Evolutionary conservation across 1,140 invertebrate species (phyloP), one percentile per base, ranked within the genome.

Genomic region (Neodiprion fabricii): DNA sequence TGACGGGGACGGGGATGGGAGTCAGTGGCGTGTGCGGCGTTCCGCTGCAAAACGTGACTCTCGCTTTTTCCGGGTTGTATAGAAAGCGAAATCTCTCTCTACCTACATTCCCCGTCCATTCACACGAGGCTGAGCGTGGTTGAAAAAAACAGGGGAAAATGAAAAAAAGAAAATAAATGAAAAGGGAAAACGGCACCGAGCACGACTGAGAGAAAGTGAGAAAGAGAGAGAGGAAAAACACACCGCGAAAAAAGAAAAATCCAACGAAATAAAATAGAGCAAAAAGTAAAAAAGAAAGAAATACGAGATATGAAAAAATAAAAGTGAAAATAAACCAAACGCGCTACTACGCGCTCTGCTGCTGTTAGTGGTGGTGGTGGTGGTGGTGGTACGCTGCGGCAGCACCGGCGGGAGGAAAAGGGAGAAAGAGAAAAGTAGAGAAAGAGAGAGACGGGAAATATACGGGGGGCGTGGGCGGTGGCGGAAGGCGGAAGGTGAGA

Each of bases 61-160:
- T 88, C 86, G 86, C 85, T 88, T 87, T 88, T 85, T 83, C 81
- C 83, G 83, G 82, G 79, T 12, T 61, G n/a, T 86, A 88, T 86
- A 85, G 86, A 88, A 88, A 88, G 86, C 82, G 86, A 88, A 86
- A 88, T 85, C 83, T 71, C 81, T 81, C 84, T 86, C 85, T 85
- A 88, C 86, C 86, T 88, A 87, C 85, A 87, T 88, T 87, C 83
- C 28, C 84, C 86, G 81, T 81, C 85, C 87, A 88, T 88, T 88
- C 86, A 88, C 86, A 82, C 84, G 82, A 81, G 85, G 80, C 80
- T 78, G 74, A 72, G 79, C 76, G 79, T 28, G 61, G 49, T 23
- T 47, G 1, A 72, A 72, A 72, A 70, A 68, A 66, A 65, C 67
- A 70, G 28, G 65, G 75, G 12, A 72, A 23, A 61, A 49, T 66